Evolutionary conservation across 2,888 invertebrate species (phyloP).

Genomic region (Dasysyrphus albostriatus): DNA sequence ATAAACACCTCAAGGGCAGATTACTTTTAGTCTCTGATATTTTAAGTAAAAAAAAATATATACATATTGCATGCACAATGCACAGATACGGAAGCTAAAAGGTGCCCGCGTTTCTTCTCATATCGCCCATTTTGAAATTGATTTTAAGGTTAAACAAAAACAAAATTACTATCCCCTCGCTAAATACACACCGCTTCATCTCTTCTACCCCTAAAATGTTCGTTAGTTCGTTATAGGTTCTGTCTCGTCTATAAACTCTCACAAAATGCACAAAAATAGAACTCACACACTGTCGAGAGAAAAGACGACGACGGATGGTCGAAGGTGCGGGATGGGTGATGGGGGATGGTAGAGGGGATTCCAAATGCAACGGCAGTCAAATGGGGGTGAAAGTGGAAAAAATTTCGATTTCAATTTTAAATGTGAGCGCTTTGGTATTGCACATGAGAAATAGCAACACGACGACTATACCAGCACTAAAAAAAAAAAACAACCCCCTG

Average conservation of each 20-base stretch:
- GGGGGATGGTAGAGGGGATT: not conserved
- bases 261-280: constrained; percentile 70
- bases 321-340: not conserved
- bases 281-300: constrained; percentile 65
- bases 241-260: constrained; percentile 64
- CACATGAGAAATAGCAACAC: constrained; percentile 59
- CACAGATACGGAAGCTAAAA: constrained; percentile 63
- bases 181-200: constrained; percentile 35
- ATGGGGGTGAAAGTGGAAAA: constrained; percentile 78
- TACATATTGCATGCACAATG: constrained; percentile 16
- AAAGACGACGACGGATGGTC: constrained; percentile 13
- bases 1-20: constrained; percentile 15
- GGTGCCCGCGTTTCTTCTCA: constrained; percentile 24
- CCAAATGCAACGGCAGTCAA: constrained; percentile 57
- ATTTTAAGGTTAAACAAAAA: constrained; percentile 68
- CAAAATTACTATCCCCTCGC: constrained; percentile 30
- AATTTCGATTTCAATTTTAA: constrained; percentile 78
- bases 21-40: constrained; percentile 18
- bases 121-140: constrained; percentile 57
- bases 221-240: constrained; percentile 45
- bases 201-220: constrained; percentile 25
- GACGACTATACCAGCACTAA: not conserved
- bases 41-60: not conserved
- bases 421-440: constrained; percentile 60
- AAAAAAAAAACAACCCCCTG: not conserved